Base-by-base conservation (phyloP, 2,888 invertebrate genomes). In the Lasioglossum pauxillum region DNA sequence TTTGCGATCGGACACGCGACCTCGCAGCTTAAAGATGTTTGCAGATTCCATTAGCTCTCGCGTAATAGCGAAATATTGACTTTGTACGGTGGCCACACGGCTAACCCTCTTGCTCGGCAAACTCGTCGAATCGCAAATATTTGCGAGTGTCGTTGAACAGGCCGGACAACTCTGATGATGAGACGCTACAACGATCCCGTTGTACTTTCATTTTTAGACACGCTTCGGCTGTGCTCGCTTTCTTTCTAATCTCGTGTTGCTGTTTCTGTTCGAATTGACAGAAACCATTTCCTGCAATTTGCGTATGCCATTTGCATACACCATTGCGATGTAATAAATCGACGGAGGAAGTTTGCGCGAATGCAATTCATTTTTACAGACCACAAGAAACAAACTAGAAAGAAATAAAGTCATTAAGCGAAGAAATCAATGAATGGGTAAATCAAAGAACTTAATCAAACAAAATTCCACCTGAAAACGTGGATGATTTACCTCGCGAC, bases 31-130 rank as follows among this genome's bases (percentile, higher is more conserved):
- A 7, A 71, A 7, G 10, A 35, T 38, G n/a, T 84, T 74, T 84
- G 31, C 72, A 49, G 31, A 57, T 14, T 31, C 31, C 60, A 72
- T 71, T 60, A 46, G 12, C 12, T 14, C 16, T 16, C 27, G 19
- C 27, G 14, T 78, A 69, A 41, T 84, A n/a, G 19, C 31, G n/a
- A 84, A 77, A 84, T 78, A 85, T 84, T 84, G 67, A 49, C 72
- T 44, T 67, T 67, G 53, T 46, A 27, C n/a, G 44, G 3, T 23
- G 60, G 8, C 0, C 1, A 53, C 53, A n/a, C 46, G 44, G 31
- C 46, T 46, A 67, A 78, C 7, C 19, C 38, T 53, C 1, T 67
- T 57, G 27, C 38, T 78, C 46, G 53, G 16, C 23, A 84, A 77
- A 74, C 46, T 38, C 74, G 5, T 49, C 8, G n/a, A 38, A 16